Percentiles rank a stretch among this genome's conserved stretches.
phyloP scores from a whole-genome alignment of 1,140 invertebrate genomes.

The Lepidostoma basale region DNA sequence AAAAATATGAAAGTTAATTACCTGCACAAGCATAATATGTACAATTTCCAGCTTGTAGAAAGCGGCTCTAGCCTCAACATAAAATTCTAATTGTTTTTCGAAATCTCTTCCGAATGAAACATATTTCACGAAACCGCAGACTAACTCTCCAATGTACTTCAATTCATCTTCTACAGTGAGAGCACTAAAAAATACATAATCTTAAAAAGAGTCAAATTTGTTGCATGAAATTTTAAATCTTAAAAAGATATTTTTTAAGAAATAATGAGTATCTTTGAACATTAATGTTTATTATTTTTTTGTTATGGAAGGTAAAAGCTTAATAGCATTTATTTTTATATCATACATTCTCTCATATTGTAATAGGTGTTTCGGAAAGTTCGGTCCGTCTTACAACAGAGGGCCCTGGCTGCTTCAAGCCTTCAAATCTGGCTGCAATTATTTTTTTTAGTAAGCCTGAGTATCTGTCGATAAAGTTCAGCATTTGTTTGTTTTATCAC shows the following conservation, averaged over 20 bases:
- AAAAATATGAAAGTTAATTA: constrained; percentile 49
- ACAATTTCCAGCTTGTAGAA: constrained; percentile 91
- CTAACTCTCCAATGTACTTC: constrained; percentile 81
- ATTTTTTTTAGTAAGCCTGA: no score
- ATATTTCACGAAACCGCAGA: constrained; percentile 78
- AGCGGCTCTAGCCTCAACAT: constrained; percentile 85
- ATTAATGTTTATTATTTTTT: no score
- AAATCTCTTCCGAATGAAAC: constrained; percentile 85
- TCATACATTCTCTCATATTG: no score
- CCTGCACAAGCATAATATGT: constrained; percentile 83
- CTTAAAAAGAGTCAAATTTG: background rate
- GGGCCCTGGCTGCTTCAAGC: no score
- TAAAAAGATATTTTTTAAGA: background rate
- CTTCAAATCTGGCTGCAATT: no score
- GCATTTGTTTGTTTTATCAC: no score
- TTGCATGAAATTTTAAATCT: background rate
- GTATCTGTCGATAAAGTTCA: no score
- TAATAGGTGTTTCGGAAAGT: no score
- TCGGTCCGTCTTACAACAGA: no score
- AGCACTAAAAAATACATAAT: constrained; percentile 66
- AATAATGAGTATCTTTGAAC: no score
- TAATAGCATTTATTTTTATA: no score
- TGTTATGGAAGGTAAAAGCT: no score
- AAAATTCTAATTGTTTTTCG: constrained; percentile 91
- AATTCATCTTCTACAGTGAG: constrained; percentile 93